Conservation (phyloP, 2,888 invertebrate species). For the Scelioninae gen. 2 region DNA sequence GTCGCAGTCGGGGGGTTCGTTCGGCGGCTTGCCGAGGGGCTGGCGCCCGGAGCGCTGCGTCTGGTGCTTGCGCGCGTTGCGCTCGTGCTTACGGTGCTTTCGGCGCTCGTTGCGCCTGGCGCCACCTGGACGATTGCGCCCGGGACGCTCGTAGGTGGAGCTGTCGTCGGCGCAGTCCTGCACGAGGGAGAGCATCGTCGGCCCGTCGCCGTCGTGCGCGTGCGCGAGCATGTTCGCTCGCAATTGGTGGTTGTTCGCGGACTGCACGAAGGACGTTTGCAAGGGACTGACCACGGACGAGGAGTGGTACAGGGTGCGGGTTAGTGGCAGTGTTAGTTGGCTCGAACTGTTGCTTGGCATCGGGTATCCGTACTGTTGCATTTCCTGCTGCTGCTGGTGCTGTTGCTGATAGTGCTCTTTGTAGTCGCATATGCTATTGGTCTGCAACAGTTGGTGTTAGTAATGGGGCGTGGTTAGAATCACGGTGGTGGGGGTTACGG, state of each 20-base stretch:
- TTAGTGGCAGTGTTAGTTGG: slow-evolving; percentile 74
- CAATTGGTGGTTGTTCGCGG: slow-evolving; percentile 67
- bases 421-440: slow-evolving; percentile 74
- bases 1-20: too few relatives aligned
- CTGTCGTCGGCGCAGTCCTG: slow-evolving; percentile 64
- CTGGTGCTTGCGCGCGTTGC: slow-evolving; percentile 67
- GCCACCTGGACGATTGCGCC: slow-evolving; percentile 61
- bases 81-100: slow-evolving; percentile 66
- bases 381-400: slow-evolving; percentile 72
- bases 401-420: slow-evolving; percentile 72
- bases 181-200: slow-evolving; percentile 63
- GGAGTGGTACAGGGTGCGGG: slow-evolving; percentile 72
- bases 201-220: slow-evolving; percentile 53
- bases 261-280: slow-evolving; percentile 70
- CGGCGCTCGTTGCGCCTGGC: slow-evolving; percentile 65
- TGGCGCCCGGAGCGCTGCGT: slow-evolving; percentile 64
- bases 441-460: slow-evolving; percentile 72
- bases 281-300: slow-evolving; percentile 72
- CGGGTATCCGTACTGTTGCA: slow-evolving; percentile 75
- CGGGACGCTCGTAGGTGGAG: slow-evolving; percentile 60
- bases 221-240: slow-evolving; percentile 53
- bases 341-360: slow-evolving; percentile 73
- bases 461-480: slow-evolving; percentile 6
- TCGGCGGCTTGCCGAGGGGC: slow-evolving; percentile 52
- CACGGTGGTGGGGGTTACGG: not conserved